These are phyloP conservation scores for Ia io DNA, from an alignment of 2,113 vertebrate species.

Conservation along the genomic window DNA sequence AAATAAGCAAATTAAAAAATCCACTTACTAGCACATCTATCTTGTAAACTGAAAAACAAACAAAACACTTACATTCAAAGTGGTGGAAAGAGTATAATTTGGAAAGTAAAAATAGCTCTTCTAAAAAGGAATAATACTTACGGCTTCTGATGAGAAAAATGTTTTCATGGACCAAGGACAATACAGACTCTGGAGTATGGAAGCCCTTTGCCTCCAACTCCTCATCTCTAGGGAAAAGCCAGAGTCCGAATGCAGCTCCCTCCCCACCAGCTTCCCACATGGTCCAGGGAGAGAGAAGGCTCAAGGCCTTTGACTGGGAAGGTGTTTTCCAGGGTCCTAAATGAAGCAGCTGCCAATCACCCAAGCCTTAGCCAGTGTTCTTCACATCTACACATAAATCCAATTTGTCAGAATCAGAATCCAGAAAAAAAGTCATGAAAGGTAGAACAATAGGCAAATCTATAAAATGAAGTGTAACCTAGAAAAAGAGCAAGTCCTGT, in stretches of 20 bases:
- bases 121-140: background rate
- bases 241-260: accelerated
- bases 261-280: background rate
- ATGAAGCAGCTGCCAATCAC: background rate
- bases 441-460: background rate
- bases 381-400: constrained; percentile 34
- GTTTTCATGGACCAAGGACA: background rate
- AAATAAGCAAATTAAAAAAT: background rate
- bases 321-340: background rate
- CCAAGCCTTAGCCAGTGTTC: background rate
- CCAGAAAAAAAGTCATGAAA: background rate
- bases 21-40: background rate
- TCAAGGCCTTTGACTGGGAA: background rate
- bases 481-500: background rate
- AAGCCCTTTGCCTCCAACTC: background rate
- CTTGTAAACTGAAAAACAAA: background rate
- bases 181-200: background rate
- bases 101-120: background rate
- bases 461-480: background rate
- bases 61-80: background rate
- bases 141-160: background rate
- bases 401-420: constrained; percentile 12
- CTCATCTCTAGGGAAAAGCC: background rate
- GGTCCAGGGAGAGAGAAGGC: background rate
- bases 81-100: background rate